Conservation (phyloP, 2,113 vertebrate genomes). For the Siniperca knerii region DNA sequence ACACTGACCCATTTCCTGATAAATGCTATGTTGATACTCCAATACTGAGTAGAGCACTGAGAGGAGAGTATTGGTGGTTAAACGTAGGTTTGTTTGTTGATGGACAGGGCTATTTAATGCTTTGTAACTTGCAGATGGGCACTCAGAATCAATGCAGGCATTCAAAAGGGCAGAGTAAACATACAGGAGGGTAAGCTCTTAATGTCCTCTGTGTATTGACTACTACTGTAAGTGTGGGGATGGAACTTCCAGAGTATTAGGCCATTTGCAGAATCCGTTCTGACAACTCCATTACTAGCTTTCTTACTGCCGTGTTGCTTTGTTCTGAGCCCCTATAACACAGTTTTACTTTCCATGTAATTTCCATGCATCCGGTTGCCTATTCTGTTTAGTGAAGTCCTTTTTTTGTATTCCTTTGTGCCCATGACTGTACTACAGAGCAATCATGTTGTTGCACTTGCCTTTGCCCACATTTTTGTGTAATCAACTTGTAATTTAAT, state of each 20-base stretch:
- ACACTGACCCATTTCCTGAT: background rate
- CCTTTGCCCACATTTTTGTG: background rate
- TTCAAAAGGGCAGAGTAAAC: constrained; percentile 17
- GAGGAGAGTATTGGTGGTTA: background rate
- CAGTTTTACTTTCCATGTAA: constrained; percentile 5
- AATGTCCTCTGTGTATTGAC: constrained; percentile 15
- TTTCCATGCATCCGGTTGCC: constrained; percentile 24
- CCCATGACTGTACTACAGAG: background rate
- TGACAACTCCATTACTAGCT: constrained; percentile 32
- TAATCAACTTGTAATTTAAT: constrained; percentile 1
- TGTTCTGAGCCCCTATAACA: constrained; percentile 23
- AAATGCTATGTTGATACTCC: background rate
- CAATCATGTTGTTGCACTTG: constrained; percentile 1
- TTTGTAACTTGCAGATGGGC: constrained; percentile 3
- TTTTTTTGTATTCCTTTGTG: background rate
- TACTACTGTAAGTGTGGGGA: constrained; percentile 15
- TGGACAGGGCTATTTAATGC: constrained; percentile 23
- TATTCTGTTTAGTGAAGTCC: constrained; percentile 10
- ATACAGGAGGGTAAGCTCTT: constrained; percentile 26
- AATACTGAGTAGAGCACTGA: background rate
- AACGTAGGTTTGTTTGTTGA: background rate
- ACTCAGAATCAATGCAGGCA: constrained; percentile 18
- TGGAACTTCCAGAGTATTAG: constrained; percentile 4
- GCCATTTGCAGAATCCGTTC: constrained; percentile 28
- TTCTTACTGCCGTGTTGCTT: constrained; percentile 1